phyloP scores from a whole-genome alignment of 1,140 invertebrate species.

The Brevipalpus yothersi region DNA sequence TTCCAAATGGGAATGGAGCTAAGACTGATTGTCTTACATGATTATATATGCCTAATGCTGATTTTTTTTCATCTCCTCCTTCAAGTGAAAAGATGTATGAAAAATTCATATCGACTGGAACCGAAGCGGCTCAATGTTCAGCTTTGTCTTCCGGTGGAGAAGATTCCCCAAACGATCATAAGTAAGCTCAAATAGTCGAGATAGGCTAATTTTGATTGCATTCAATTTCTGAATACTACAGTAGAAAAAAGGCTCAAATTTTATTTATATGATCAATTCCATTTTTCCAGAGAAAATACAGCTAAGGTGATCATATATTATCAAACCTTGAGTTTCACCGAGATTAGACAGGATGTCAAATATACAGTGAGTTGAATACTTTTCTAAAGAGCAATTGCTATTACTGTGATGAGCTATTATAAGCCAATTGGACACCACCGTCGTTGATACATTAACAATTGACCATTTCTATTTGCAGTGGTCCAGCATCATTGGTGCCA shows the following conservation, averaged over 20 bases:
- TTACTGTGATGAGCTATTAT: no score
- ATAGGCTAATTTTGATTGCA: background rate
- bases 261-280: background rate
- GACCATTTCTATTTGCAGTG: background rate
- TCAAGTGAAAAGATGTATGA: constrained; percentile 4
- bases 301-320: constrained; percentile 8
- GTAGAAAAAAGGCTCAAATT: background rate
- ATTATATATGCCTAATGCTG: background rate
- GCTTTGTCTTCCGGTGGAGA: constrained; percentile 1
- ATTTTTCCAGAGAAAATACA: constrained; percentile 3
- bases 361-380: constrained; percentile 7
- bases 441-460: no score
- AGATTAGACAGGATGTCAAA: constrained; percentile 7
- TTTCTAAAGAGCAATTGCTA: background rate
- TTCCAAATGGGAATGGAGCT: no score
- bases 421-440: no score
- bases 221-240: no score
- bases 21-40: no score
- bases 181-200: background rate
- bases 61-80: background rate
- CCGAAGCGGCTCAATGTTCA: constrained; percentile 9
- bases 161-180: background rate
- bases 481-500: background rate
- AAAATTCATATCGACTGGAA: constrained; percentile 9
- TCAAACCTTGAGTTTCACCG: constrained; percentile 7